Evolutionary conservation across 2,888 invertebrate species (phyloP).

Genomic region (Ophion costatus): DNA sequence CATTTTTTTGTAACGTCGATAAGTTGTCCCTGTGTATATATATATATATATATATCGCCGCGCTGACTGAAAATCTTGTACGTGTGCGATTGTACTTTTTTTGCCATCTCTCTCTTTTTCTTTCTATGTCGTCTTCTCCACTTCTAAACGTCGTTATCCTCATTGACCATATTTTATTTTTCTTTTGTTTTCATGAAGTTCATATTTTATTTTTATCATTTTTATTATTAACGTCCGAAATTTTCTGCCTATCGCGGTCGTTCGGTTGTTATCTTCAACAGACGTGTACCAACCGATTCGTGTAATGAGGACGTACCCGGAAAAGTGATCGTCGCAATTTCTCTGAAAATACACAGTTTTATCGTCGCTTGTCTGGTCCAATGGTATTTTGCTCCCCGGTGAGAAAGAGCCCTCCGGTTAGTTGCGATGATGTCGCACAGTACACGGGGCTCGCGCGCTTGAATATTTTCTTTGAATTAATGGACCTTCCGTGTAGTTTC

Average conservation of each 20-base stretch:
- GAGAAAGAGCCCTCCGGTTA: constrained; percentile 55
- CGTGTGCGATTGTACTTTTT: no score
- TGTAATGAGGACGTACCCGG: constrained; percentile 12
- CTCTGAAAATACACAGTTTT: constrained; percentile 67
- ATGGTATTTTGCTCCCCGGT: constrained; percentile 49
- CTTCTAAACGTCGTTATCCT: background rate
- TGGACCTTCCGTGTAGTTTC: constrained; percentile 62
- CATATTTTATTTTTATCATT: constrained; percentile 2
- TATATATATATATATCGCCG: no score
- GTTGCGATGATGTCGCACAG: constrained; percentile 44
- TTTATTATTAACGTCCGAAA: constrained; percentile 11
- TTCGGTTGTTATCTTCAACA: constrained; percentile 16
- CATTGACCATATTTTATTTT: background rate
- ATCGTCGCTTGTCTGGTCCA: constrained; percentile 26
- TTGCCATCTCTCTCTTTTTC: background rate
- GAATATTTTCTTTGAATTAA: constrained; percentile 78
- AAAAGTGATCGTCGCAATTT: constrained; percentile 51
- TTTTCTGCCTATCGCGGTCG: constrained; percentile 11
- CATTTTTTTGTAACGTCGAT: no score
- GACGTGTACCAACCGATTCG: background rate
- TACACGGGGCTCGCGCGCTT: constrained; percentile 32
- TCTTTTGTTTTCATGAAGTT: background rate
- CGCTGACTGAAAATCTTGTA: no score
- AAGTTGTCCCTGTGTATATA: no score
- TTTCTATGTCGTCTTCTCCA: background rate